Evolutionary conservation across 2,113 vertebrate genomes (phyloP), one percentile per base, ranked within the genome.

Genomic region (Etia nguti): DNA sequence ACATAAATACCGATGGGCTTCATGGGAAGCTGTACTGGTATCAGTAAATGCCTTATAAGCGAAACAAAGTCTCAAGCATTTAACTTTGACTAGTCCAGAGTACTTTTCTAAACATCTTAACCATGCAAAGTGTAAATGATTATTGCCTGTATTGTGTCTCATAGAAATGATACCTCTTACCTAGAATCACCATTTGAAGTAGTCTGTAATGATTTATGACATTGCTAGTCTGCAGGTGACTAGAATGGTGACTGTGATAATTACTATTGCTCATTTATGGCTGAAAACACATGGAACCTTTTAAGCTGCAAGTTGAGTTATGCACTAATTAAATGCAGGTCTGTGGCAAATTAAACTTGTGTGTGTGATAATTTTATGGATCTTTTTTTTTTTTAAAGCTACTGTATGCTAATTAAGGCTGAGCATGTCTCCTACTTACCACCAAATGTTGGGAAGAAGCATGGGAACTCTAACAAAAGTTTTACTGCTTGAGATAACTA

Each of bases 401-500:
- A 70, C 36, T 60, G 43, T 54, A 60, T 83, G 31, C 26, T 84
- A 43, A 87, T 88, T 83, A 83, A 83, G 85, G 62, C 11, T 10
- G 46, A 62, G 16, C 29, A 18, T 11, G 26, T 79, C 56, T 83
- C 52, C 4, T 46, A 36, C 68, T 62, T 41, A 4, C 43, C 65
- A 38, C 48, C 77, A 89, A 57, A 81, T 56, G 26, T 16, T 65
- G 24, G 8, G 15, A 81, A 89, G 20, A 73, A 81, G 55, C 59
- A 60, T 22, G 3, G 85, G 90, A 85, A 88, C 57, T 87, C 46
- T 6, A 81, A 54, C 24, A 62, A 88, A 86, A 89, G 73, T 94
- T 92, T 81, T 38, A 68, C 60, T 84, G 81, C 82, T 87, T 92
- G 59, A 92, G 85, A 91, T 91, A 89, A 83, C 70, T 82, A 77